Conservation (phyloP, 2,888 invertebrate species). For the Alloplasta piceator region DNA sequence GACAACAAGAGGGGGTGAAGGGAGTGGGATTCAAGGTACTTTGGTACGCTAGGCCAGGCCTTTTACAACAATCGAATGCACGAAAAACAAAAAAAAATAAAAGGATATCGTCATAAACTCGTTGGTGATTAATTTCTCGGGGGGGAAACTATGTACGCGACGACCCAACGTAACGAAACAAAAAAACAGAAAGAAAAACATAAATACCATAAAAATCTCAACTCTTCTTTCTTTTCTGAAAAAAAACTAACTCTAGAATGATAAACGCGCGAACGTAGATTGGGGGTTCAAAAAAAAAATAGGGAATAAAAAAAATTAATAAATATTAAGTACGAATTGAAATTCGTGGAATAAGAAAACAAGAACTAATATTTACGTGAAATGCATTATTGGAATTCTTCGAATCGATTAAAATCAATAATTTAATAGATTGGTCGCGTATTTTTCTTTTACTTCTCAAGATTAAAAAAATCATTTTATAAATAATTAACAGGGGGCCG, state of each 20-base stretch:
- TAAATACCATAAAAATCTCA: constrained; percentile 74
- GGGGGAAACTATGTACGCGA: constrained; percentile 63
- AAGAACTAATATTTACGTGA: constrained; percentile 58
- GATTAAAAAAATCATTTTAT: too few species aligned
- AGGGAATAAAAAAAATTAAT: constrained; percentile 34
- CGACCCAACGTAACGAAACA: constrained; percentile 66
- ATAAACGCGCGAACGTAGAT: constrained; percentile 28
- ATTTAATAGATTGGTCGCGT: constrained; percentile 67
- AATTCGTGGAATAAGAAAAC: constrained; percentile 50
- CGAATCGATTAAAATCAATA: constrained; percentile 61
- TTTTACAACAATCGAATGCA: constrained; percentile 67
- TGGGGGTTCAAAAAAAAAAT: constrained; percentile 11
- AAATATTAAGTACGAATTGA: constrained; percentile 53
- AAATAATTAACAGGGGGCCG: constrained; percentile 69
- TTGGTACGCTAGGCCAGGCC: constrained; percentile 83
- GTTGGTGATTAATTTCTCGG: constrained; percentile 62
- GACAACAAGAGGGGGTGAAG: constrained; percentile 25
- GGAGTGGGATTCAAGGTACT: constrained; percentile 72
- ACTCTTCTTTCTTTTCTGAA: constrained; percentile 38
- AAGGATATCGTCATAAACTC: constrained; percentile 56
- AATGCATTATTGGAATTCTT: too few species aligned
- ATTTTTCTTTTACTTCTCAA: constrained; percentile 44
- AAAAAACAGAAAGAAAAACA: constrained; percentile 71
- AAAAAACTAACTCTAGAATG: constrained; percentile 80
- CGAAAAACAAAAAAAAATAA: constrained; percentile 50